phyloP scores from a whole-genome alignment of 2,888 invertebrate genomes.

The Sesia apiformis region DNA sequence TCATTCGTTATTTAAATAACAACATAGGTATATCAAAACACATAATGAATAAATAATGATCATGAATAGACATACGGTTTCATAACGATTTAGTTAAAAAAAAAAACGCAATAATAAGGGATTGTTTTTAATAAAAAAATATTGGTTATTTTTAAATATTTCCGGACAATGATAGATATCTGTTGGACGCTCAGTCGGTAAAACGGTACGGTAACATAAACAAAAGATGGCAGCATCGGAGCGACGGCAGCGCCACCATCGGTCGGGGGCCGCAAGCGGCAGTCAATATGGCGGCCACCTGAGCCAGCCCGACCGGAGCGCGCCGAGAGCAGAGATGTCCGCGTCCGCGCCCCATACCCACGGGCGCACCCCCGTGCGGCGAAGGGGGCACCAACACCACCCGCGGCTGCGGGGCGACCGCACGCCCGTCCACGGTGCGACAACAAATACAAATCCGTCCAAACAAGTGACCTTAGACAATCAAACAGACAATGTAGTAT shows the following conservation, averaged over 20 bases:
- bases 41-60: too few species aligned
- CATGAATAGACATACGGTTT: too few species aligned
- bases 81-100: too few species aligned
- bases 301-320: constrained; percentile 64
- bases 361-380: constrained; percentile 76
- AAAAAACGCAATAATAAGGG: too few species aligned
- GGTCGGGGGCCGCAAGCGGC: constrained; percentile 23
- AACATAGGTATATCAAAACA: not conserved
- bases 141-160: too few species aligned
- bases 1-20: not conserved
- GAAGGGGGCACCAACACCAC: constrained; percentile 85
- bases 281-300: constrained; percentile 77
- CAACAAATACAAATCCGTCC: constrained; percentile 48
- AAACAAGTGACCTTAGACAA: constrained; percentile 61
- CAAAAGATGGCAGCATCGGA: constrained; percentile 46
- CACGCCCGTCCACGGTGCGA: constrained; percentile 61
- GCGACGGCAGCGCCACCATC: constrained; percentile 53
- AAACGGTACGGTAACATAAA: constrained; percentile 42
- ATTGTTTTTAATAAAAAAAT: too few species aligned
- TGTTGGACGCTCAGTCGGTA: constrained; percentile 35
- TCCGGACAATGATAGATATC: constrained; percentile 12
- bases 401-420: constrained; percentile 79
- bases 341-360: constrained; percentile 72
- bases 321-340: constrained; percentile 71
- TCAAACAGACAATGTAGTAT: constrained; percentile 67